phyloP scores from a whole-genome alignment of 92 coral and sea anemone species.

The Zoanthus sociatus region DNA sequence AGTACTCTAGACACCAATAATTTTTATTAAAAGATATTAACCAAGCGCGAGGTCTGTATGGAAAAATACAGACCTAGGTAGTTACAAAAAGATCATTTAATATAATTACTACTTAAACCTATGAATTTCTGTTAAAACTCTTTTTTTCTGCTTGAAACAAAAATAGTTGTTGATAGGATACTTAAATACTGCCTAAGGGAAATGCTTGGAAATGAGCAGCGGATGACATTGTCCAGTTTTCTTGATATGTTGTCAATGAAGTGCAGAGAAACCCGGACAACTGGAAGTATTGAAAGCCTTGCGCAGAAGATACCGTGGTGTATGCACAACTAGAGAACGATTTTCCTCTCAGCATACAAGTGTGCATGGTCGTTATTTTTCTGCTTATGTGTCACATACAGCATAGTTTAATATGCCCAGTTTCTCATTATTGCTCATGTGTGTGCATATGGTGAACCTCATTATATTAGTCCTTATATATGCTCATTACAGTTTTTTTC shows the following conservation, averaged over 20 bases:
- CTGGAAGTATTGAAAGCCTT: background rate
- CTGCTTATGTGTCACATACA: background rate
- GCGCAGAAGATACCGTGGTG: conserved; percentile 2
- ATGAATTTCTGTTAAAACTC: background rate
- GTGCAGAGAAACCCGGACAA: background rate
- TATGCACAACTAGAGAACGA: background rate
- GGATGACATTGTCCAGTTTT: background rate
- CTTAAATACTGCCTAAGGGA: conserved; percentile 17
- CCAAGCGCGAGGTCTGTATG: too few species aligned
- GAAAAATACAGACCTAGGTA: too few species aligned
- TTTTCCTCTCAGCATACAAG: conserved; percentile 24
- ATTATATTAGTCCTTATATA: background rate
- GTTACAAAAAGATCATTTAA: too few species aligned
- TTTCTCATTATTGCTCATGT: background rate
- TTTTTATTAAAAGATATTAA: too few species aligned
- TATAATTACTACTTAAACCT: background rate
- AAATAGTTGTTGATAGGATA: conserved; percentile 11
- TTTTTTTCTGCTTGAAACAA: background rate
- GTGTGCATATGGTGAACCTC: background rate
- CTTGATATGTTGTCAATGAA: background rate
- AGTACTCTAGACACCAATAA: too few species aligned
- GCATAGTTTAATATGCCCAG: background rate
- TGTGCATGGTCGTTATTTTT: background rate
- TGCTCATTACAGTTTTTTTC: background rate
- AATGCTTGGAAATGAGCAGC: conserved; percentile 14